Evolutionary conservation across 2,888 invertebrate species (phyloP).

Genomic region (Pristionchus exspectatus): DNA sequence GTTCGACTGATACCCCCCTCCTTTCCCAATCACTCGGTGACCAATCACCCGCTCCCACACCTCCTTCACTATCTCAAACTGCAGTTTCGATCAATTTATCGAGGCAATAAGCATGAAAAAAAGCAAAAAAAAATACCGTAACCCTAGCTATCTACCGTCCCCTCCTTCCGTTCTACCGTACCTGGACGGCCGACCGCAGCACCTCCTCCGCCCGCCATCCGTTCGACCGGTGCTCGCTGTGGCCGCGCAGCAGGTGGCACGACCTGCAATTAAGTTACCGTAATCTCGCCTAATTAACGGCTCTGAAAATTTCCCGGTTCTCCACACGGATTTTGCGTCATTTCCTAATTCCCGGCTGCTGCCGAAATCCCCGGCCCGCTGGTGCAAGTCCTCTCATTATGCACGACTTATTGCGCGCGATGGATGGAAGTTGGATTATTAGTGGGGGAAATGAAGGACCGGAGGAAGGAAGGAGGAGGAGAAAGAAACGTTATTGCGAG

Average conservation of each 20-base stretch:
- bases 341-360: neutral
- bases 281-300: neutral
- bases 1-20: conserved; percentile 65
- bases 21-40: no score
- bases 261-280: conserved; percentile 60
- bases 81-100: no score
- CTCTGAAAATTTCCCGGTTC: neutral
- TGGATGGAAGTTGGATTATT: conserved; percentile 38
- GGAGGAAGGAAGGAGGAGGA: neutral
- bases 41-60: no score
- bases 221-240: conserved; percentile 70
- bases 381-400: conserved; percentile 11
- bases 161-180: neutral
- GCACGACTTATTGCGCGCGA: conserved; percentile 28
- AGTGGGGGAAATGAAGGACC: conserved; percentile 4
- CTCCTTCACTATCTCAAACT: no score
- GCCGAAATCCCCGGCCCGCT: neutral
- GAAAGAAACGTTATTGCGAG: conserved; percentile 9
- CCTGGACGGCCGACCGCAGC: conserved; percentile 46
- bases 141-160: neutral
- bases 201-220: conserved; percentile 69
- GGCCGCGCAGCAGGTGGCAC: conserved; percentile 70
- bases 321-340: neutral
- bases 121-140: neutral
- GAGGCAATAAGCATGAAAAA: no score